Base-by-base conservation (phyloP, 2,113 vertebrate genomes). In the Scalopus aquaticus region DNA sequence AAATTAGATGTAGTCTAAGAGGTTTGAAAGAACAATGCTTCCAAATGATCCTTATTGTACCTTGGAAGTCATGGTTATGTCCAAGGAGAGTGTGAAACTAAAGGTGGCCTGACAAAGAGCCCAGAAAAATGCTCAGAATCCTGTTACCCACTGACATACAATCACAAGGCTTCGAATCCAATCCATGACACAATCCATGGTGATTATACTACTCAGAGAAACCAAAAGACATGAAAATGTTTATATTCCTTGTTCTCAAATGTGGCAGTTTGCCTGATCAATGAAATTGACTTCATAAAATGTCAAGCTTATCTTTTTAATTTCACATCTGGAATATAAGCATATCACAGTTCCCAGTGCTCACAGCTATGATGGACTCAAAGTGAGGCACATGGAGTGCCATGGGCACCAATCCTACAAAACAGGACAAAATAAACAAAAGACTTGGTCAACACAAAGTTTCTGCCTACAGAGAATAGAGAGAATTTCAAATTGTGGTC, bases 191-290 rank as follows among this genome's bases (percentile, higher is more conserved):
- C 93, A 97, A 96, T 96, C 95, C 85, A 22, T 96, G 88, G 46
- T 97, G 96, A 97, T 97, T 97, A 86, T 88, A 39, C 84, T 87
- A 90, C 95, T 88, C 82, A 84, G 37, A 92, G 62, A 92, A 83
- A 70, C 97, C 92, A 93, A 92, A 91, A 95, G 93, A 96, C 80
- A 97, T 76, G 70, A 95, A 96, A 95, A 95, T 92, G 96, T 92
- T 97, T 95, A 94, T 96, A 95, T 96, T 97, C 81, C 92, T 97
- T 96, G 93, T 95, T 93, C 95, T 96, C 90, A 67, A 90, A 96
- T 96, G 95, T 95, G 93, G 93, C 94, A 96, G 93, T 97, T 97
- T 97, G 92, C 95, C 92, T 96, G 95, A 96, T 91, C 95, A 97
- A 95, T 95, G 81, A 96, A 97, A 95, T 95, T 95, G 87, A 95